These are phyloP conservation scores for Criorhina ranunculi DNA, from an alignment of 2,888 invertebrate species.

Conservation along the genomic window DNA sequence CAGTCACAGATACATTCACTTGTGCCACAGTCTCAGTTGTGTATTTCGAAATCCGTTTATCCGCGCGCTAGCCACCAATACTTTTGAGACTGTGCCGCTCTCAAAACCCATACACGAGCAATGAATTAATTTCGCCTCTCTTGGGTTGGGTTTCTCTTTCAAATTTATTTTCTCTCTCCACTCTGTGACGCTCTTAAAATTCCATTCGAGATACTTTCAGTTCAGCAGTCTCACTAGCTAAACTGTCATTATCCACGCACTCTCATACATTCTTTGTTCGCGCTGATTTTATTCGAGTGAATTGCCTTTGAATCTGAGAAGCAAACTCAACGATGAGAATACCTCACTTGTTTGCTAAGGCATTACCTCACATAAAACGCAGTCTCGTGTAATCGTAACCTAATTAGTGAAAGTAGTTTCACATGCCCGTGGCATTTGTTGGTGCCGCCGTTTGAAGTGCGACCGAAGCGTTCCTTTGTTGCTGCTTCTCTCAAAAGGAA, in stretches of 20 bases:
- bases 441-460: not conserved
- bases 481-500: conserved; percentile 29
- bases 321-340: conserved; percentile 5
- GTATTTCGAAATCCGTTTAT: conserved; percentile 32
- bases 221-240: conserved; percentile 9
- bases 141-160: not conserved
- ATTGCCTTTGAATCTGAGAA: conserved; percentile 13
- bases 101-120: not conserved
- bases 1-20: conserved; percentile 5
- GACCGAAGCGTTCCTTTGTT: conserved; percentile 15
- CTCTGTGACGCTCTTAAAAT: conserved; percentile 28
- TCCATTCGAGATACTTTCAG: conserved; percentile 1
- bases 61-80: too few species aligned
- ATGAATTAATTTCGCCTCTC: not conserved
- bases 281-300: not conserved
- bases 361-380: conserved; percentile 44
- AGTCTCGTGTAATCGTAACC: conserved; percentile 56
- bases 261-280: not conserved
- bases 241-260: conserved; percentile 10
- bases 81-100: not conserved
- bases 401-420: conserved; percentile 66
- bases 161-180: too few species aligned
- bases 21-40: not conserved
- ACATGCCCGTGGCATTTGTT: conserved; percentile 49
- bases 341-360: conserved; percentile 32